These are phyloP conservation scores for Camelus bactrianus DNA, from an alignment of 2,113 vertebrate genomes.

Conservation along the genomic window DNA sequence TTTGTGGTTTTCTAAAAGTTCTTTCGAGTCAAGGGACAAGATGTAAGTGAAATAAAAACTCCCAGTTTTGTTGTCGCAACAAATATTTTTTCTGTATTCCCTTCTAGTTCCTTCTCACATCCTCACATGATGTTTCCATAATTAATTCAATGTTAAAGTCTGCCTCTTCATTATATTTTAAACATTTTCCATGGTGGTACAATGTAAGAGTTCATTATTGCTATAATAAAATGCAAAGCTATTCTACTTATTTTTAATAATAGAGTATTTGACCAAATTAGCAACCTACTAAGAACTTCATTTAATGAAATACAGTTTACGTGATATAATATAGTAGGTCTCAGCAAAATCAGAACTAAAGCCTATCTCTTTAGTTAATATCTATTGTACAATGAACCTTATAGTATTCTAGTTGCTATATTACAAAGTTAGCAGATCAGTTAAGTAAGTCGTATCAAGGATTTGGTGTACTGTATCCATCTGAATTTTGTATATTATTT, in stretches of 20 bases:
- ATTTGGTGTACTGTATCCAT: background rate
- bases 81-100: conserved; percentile 26
- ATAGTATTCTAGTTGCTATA: background rate
- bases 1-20: conserved; percentile 38
- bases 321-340: background rate
- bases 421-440: background rate
- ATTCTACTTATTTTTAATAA: conserved; percentile 21
- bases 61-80: background rate
- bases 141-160: background rate
- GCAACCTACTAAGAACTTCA: background rate
- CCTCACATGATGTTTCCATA: background rate
- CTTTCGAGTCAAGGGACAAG: conserved; percentile 39
- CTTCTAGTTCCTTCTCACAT: conserved; percentile 37
- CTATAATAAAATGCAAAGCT: background rate
- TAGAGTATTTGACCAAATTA: conserved; percentile 15
- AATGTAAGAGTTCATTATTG: background rate
- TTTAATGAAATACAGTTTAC: background rate
- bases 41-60: conserved; percentile 42
- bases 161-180: background rate
- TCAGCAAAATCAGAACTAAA: background rate
- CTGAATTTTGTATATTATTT: background rate
- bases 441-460: background rate
- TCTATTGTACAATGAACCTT: background rate
- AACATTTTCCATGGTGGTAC: background rate
- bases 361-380: background rate